phyloP scores from a whole-genome alignment of 1,140 invertebrate species.

The Oscheius sp. region DNA sequence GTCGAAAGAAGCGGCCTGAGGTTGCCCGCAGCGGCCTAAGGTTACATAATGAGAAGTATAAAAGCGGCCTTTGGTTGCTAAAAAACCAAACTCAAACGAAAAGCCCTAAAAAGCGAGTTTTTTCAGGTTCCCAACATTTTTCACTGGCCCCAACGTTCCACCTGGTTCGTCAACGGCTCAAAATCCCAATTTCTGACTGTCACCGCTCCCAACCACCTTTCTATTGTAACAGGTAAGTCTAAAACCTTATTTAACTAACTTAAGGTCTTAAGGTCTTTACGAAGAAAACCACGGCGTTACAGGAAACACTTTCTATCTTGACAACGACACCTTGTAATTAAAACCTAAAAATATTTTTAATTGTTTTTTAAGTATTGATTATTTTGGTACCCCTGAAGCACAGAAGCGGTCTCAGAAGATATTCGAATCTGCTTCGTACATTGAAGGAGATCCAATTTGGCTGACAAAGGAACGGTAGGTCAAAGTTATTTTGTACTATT shows the following conservation, averaged over 20 bases:
- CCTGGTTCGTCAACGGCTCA: slow-evolving; percentile 28
- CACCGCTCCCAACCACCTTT: slow-evolving; percentile 34
- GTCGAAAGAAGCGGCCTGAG: too few species aligned
- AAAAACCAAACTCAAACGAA: too few species aligned
- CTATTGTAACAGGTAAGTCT: slow-evolving; percentile 17
- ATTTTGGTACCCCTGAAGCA: slow-evolving; percentile 22
- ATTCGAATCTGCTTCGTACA: neutral
- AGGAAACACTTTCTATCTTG: slow-evolving; percentile 27
- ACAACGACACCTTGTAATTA: neutral
- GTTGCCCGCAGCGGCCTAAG: too few species aligned
- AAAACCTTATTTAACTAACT: neutral
- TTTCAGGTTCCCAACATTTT: slow-evolving; percentile 25
- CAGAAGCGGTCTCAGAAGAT: slow-evolving; percentile 6
- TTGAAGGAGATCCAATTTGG: slow-evolving; percentile 29
- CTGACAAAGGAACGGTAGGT: slow-evolving; percentile 24
- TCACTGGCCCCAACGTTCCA: slow-evolving; percentile 21
- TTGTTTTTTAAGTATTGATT: slow-evolving; percentile 12
- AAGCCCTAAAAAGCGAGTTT: too few species aligned
- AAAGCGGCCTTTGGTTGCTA: too few species aligned
- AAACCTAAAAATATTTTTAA: neutral
- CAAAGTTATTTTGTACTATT: neutral
- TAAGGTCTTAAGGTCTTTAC: slow-evolving; percentile 1
- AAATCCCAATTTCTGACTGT: slow-evolving; percentile 31
- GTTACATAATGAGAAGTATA: too few species aligned
- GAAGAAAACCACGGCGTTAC: slow-evolving; percentile 31